A percentile compares a stretch with the other conserved stretches of the same genome.
Evolutionary conservation across 2,113 vertebrate genomes (phyloP).

Genomic region (Gallinago paraguaiae): DNA sequence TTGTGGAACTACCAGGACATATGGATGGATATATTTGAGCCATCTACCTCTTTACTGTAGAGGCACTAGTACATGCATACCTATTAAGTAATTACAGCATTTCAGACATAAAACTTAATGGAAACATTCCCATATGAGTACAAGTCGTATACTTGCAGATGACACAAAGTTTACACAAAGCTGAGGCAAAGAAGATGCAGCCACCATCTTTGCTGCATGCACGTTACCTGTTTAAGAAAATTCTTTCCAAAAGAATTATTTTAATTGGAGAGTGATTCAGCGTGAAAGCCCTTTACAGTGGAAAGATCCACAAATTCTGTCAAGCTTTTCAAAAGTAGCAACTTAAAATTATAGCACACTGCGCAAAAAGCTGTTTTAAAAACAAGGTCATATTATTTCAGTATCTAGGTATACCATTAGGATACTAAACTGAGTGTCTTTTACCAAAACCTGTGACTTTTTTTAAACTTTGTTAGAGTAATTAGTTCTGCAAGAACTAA

Average conservation of each 20-base stretch:
- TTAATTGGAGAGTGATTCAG: not conserved
- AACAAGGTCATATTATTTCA: not conserved
- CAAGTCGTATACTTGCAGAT: not conserved
- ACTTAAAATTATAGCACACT: not conserved
- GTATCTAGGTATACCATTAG: not conserved
- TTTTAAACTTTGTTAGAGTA: not conserved
- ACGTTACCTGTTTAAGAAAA: not conserved
- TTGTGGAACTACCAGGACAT: not conserved
- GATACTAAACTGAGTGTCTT: not conserved
- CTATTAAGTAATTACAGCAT: not conserved
- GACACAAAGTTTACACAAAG: not conserved
- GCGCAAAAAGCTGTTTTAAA: not conserved
- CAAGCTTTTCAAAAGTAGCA: not conserved
- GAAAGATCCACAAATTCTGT: not conserved
- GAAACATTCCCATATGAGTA: not conserved
- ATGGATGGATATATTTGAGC: not conserved
- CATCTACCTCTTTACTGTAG: not conserved
- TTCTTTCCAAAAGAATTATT: not conserved
- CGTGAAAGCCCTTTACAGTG: not conserved
- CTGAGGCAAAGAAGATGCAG: not conserved
- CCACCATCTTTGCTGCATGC: not conserved
- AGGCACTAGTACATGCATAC: not conserved
- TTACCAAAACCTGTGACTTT: not conserved
- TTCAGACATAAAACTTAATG: not conserved
- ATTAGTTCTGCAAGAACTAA: not conserved